Evolutionary conservation across 2,888 invertebrate species (phyloP), one percentile per base, ranked within the genome.

Genomic region (Xestia sexstrigata): DNA sequence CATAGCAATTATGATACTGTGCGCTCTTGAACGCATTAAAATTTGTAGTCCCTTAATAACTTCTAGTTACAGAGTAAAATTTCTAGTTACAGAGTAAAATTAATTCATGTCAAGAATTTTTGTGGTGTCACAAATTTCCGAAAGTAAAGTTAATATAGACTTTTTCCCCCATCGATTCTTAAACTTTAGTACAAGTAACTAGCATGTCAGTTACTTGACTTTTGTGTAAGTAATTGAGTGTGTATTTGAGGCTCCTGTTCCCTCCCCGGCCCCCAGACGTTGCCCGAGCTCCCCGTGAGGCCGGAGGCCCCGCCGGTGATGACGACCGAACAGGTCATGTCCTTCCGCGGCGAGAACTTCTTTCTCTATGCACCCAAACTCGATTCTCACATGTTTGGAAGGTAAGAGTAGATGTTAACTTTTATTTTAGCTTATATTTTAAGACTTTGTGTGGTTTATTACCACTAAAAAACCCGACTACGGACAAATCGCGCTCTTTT

Each of bases 341-440:
- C 91, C 0, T 20, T 93, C 13, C 87, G 94, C 0, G 96, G 96
- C 0, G 96, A 96, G 76, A 91, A 96, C 88, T 96, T 96, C 91
- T 96, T 96, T 84, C 91, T 96, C 0, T 93, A 94, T 87, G 93
- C 94, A 8, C 95, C 96, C 0, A 87, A 83, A 0, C 17, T 89
- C 0, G 96, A 96, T 52, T 93, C 89, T 0, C 96, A 96, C 62
- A 90, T 91, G 17, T 96, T 89, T 79, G 96, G 96, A 74, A 93
- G 96, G 96, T 96, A 71, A 78, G 6, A 2, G 58, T 0, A 4
- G 9, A 2, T 1, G 4, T 62, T 17, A 17, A 8, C 8, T 55
- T 13, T n/a, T n/a, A n/a, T 9, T 52, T 49, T 23, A 23, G 52
- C 52, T 52, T 11, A 52, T 15, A 15, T 47, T 47, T 47, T 35